These are phyloP conservation scores for Epinephelus fuscoguttatus DNA, from an alignment of 2,113 vertebrate genomes.

Conservation along the genomic window DNA sequence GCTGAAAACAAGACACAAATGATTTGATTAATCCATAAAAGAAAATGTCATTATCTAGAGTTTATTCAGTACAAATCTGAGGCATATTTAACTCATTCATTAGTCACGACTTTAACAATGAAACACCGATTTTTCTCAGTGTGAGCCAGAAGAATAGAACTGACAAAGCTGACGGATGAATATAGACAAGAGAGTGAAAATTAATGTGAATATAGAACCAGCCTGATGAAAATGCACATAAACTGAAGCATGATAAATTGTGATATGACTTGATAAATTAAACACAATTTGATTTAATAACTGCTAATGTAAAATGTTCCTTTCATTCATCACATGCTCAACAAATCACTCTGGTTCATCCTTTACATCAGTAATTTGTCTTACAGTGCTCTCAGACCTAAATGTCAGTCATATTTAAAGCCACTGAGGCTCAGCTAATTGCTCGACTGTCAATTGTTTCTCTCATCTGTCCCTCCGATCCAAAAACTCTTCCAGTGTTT, in stretches of 20 bases:
- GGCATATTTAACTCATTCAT: neutral
- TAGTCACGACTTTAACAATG: neutral
- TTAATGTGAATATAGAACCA: constrained; percentile 1
- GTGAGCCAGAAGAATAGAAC: constrained; percentile 28
- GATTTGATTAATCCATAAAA: neutral
- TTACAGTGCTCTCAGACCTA: neutral
- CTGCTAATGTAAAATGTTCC: constrained; percentile 5
- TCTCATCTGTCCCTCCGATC: neutral
- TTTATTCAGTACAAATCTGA: neutral
- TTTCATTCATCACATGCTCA: constrained; percentile 19
- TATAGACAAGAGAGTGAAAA: neutral
- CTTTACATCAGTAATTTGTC: constrained; percentile 3
- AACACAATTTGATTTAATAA: constrained; percentile 21
- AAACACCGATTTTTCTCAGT: neutral
- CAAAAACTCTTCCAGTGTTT: neutral
- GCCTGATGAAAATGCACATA: constrained; percentile 3
- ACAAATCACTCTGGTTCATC: constrained; percentile 14
- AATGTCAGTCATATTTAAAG: constrained; percentile 22
- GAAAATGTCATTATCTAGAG: neutral
- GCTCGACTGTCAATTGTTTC: neutral
- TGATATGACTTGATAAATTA: constrained; percentile 11
- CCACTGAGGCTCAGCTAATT: constrained; percentile 7
- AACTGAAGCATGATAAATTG: neutral
- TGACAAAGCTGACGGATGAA: constrained; percentile 18
- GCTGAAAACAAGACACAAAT: neutral